Evolutionary conservation across 53 echinoderm and acorn worm genomes (phyloP), one percentile per base, ranked within the genome.

Genomic region (Holothuria scabra): DNA sequence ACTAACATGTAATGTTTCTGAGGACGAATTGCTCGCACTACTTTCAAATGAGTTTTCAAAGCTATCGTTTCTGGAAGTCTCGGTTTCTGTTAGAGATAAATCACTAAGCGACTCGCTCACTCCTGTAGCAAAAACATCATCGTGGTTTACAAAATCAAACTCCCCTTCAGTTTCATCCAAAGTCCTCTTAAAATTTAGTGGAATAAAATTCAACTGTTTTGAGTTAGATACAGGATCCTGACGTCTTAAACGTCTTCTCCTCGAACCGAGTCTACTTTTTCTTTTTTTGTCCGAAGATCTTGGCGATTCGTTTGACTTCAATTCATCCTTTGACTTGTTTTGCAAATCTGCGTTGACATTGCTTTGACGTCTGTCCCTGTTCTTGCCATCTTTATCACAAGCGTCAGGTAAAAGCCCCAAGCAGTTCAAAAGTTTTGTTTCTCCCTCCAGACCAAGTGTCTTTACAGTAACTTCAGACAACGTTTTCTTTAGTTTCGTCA

Each of bases 401-500:
- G 20, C 5, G 12, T 72, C 72, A 38, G 26, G 48, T 5, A 24
- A 14, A 9, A 72, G 72, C 46, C 72, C 49, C 7, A 72, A 49
- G 4, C 44, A 48, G 22, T 72, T 41, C 8, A 72, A 49, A 14
- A 72, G 44, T 34, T 72, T 38, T 1, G 21, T 24, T 46, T 72
- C 72, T 5, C 48, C 46, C 23, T 72, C 72, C 1, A 72, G 72
- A 8, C 72, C 72, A 26, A 72, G 72, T 1, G 22, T 72, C 21
- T 72, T 72, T 25, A 72, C 25, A 44, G 72, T 72, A 7, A 22
- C 72, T n/a, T n/a, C 48, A 8, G 22, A 23, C 3, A 72, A 48
- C 1, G 24, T 28, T 21, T 41, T 23, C 46, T 48, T 44, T 10
- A 72, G 46, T 48, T 72, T 72, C 23, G 22, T 72, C 9, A 72